Evolutionary conservation across 2,888 invertebrate genomes (phyloP), one percentile per base, ranked within the genome.

Genomic region (Cecidostiba fungosa): DNA sequence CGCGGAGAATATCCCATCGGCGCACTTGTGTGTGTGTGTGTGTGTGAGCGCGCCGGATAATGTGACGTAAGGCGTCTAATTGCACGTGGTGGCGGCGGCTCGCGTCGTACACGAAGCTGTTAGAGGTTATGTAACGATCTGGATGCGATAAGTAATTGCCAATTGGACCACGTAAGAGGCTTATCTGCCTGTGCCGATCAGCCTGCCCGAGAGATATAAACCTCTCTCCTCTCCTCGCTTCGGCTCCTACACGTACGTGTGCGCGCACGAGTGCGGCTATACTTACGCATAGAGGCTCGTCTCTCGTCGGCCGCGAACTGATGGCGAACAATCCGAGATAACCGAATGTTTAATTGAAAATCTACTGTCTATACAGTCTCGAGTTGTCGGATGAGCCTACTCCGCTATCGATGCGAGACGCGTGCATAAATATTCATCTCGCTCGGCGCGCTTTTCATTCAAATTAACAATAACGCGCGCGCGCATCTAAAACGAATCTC

Each of bases 81-180:
- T 87, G 86, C 87, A 84, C 86, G 82, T 84, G 79, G 76, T 26
- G 66, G 66, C 59, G 3, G 54, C 26, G 66, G 29, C 23, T 29
- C 29, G 3, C 26, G 66, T 47, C 74, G 66, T 43, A 47, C 77
- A 70, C 86, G 77, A 72, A 85, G 86, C 87, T 86, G 87, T 87
- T 87, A 62, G 84, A 82, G 87, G 86, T 87, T 87, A 86, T 84
- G 86, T 86, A 87, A 87, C 76, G 86, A 86, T 87, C 86, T 74
- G 77, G 84, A 77, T 77, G 87, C 85, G 87, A 87, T 87, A 86
- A 87, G 85, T 87, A 87, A 87, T 87, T 87, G 87, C 87, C 87
- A 86, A 86, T 87, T 87, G 86, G 86, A 82, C 87, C 87, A 86
- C 87, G 86, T 86, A 87, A 87, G 87, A 87, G 87, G 87, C 85